Evolutionary conservation across 1,140 invertebrate genomes (phyloP).

Genomic region (Ceratina australensis): DNA sequence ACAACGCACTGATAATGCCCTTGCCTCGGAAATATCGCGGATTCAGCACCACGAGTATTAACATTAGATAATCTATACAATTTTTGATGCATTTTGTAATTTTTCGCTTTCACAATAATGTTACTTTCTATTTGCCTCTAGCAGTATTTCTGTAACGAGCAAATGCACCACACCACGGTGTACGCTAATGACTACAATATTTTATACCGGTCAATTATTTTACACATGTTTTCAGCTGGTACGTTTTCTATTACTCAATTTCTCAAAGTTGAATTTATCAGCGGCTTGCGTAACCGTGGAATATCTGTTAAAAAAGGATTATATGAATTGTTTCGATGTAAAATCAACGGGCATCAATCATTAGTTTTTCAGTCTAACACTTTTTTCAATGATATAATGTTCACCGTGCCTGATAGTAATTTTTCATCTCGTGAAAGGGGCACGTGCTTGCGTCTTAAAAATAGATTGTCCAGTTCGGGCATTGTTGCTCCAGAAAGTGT

Average conservation of each 20-base stretch:
- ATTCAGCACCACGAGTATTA: too few species aligned
- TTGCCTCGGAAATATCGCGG: too few species aligned
- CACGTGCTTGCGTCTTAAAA: constrained; percentile 25
- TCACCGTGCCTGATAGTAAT: too few species aligned
- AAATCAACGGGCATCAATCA: neutral
- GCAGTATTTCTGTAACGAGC: neutral
- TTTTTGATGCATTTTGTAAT: neutral
- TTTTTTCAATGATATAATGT: neutral
- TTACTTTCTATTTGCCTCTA: neutral
- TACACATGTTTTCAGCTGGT: neutral
- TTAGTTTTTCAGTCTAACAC: neutral
- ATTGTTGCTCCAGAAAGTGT: constrained; percentile 11
- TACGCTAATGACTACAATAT: too few species aligned
- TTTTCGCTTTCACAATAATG: neutral
- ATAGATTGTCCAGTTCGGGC: constrained; percentile 32
- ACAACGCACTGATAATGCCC: neutral
- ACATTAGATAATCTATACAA: too few species aligned
- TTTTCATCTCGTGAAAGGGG: constrained; percentile 27
- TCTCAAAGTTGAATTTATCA: neutral
- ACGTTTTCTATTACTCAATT: neutral
- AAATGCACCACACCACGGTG: neutral
- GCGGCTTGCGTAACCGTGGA: neutral
- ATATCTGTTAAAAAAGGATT: neutral
- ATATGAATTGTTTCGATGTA: neutral
- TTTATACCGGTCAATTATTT: neutral